These are phyloP conservation scores for Chrysina gloriosa DNA, from an alignment of 2,888 invertebrate genomes.

Conservation along the genomic window DNA sequence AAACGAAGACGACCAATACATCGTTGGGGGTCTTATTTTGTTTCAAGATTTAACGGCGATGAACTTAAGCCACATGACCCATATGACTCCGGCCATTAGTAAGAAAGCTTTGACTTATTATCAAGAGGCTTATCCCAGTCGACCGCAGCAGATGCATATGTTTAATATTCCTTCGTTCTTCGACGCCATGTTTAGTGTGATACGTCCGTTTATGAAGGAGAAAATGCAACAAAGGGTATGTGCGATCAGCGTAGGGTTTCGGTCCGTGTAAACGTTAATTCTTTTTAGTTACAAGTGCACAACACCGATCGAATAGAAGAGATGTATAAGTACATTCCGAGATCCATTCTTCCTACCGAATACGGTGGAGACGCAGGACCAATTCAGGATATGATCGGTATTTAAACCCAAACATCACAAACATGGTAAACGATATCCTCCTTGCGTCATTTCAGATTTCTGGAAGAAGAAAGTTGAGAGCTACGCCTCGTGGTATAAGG, in stretches of 20 bases:
- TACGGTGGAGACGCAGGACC: conserved; percentile 74
- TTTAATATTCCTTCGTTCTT: conserved; percentile 71
- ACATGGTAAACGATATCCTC: too few relatives aligned
- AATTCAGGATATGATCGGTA: conserved; percentile 67
- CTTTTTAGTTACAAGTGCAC: conserved; percentile 67
- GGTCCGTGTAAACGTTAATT: background rate
- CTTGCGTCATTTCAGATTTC: conserved; percentile 58
- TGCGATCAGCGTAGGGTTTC: conserved; percentile 40
- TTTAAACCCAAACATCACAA: conserved; percentile 9
- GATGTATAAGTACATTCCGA: conserved; percentile 70
- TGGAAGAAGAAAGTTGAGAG: conserved; percentile 68
- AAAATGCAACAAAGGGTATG: conserved; percentile 73
- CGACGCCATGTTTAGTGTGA: conserved; percentile 69
- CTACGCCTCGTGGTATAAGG: conserved; percentile 67
- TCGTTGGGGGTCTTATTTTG: conserved; percentile 67
- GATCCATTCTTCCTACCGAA: conserved; percentile 71
- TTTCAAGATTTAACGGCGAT: conserved; percentile 70
- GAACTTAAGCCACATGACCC: conserved; percentile 68
- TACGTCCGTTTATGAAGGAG: conserved; percentile 71
- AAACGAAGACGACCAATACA: conserved; percentile 71
- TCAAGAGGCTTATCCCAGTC: conserved; percentile 72
- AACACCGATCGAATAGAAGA: conserved; percentile 66
- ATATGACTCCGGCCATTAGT: conserved; percentile 67
- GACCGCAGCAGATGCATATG: conserved; percentile 71
- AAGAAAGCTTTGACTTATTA: conserved; percentile 66